Evolutionary conservation across 1,140 invertebrate species (phyloP), one percentile per base, ranked within the genome.

Genomic region (Calephelis virginiensis): DNA sequence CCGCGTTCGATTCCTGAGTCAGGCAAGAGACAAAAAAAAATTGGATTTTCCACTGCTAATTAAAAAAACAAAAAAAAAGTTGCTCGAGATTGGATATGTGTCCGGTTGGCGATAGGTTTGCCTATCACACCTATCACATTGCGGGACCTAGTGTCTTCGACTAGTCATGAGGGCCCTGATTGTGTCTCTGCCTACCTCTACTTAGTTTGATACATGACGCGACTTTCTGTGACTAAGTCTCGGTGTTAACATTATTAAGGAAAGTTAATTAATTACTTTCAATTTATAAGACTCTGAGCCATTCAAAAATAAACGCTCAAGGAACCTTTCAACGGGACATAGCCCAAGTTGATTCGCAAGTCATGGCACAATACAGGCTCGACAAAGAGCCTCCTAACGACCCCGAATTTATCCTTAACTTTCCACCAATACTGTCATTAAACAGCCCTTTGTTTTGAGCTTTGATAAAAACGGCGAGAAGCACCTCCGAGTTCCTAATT

Each of bases 381-480:
- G 80, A 87, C 83, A 86, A 87, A 86, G 85, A 83, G 79, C 77
- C 74, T 75, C 50, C 75, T 86, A 89, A 89, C 79, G 86, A 87
- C 77, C 75, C 72, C 71, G 76, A 87, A 89, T 89, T 89, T 85
- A 89, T 89, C 81, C 83, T 81, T 82, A 85, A 87, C 86, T 89
- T 85, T 86, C 78, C 81, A 83, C 86, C 86, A 87, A 87, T 89
- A 87, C 82, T 81, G 78, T 82, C 85, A 89, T 89, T 89, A 86
- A 86, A 89, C 85, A 89, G 82, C 80, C 86, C 82, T 89, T 89
- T 89, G 85, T 89, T 86, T 86, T 77, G 75, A 75, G 71, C 85
- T 83, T 86, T 89, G 86, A 89, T 87, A 89, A 89, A 89, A 89
- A 86, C 81, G 77, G 73, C 75, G 74, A 74, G 76, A 75, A 81